A percentile compares a stretch with the other conserved stretches of the same genome.
Evolutionary conservation across 2,797 vertebrate genomes (phyloP).

Genomic region (Netta rufina): DNA sequence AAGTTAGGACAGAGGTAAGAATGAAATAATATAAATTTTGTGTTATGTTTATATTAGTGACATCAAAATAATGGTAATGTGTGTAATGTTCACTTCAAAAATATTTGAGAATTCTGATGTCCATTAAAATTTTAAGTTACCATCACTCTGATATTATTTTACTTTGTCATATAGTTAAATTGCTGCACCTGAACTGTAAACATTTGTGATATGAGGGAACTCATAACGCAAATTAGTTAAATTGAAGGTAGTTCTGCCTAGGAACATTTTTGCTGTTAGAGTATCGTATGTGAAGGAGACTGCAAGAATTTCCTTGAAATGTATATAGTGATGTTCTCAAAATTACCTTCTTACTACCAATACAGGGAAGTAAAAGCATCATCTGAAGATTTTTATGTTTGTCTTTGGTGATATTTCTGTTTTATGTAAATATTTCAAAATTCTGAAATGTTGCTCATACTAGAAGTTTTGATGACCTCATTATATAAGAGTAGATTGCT

Average conservation of each 20-base stretch:
- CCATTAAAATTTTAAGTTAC: neutral
- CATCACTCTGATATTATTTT: neutral
- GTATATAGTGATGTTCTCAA: neutral
- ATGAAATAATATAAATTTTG: neutral
- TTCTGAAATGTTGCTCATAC: neutral
- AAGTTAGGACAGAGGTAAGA: neutral
- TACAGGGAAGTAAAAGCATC: neutral
- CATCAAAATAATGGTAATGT: neutral
- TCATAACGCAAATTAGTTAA: neutral
- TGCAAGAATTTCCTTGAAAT: neutral
- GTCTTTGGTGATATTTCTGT: neutral
- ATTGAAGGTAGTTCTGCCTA: neutral
- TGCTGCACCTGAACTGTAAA: neutral
- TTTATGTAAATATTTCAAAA: neutral
- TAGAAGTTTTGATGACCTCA: neutral
- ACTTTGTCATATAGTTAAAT: neutral
- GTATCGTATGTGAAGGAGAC: neutral
- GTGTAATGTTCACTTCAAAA: neutral
- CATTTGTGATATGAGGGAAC: neutral
- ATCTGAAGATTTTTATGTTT: neutral
- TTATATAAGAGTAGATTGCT: neutral
- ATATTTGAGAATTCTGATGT: neutral
- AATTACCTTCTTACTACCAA: neutral
- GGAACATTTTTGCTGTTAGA: neutral
- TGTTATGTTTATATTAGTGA: neutral